Base-by-base conservation (phyloP, 2,888 invertebrate genomes). In the Temnothorax rugatulus region DNA sequence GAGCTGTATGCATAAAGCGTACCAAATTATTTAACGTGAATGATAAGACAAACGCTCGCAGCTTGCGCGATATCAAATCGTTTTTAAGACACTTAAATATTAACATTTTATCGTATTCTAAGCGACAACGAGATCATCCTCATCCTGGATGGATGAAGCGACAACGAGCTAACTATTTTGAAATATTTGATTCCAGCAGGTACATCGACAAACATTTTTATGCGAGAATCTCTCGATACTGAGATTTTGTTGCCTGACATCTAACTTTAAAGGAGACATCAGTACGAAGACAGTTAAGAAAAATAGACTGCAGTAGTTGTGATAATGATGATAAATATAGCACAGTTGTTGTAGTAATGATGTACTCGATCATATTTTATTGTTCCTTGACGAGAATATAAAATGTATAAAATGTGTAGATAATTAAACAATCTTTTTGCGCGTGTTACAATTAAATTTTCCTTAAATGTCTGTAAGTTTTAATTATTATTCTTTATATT, bases 151-250 rank as follows among this genome's bases (percentile, higher is more conserved):
- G n/a, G n/a, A n/a, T n/a, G n/a, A 41, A 8, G 9, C 13, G 4
- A 13, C 25, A 25, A 59, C 11, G 15, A 57, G 3, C 11, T 34
- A 11, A 50, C 21, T 66, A 41, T 52, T 7, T 52, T 76, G n/a
- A 68, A 38, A 52, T 25, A 25, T 68, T 52, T 52, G 29, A 4
- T 76, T 68, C 11, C 25, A 18, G 5, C 9, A 52, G 25, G 41
- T 52, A 64, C 11, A 5, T 13, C 52, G 7, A 21, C 68, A 2
- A 18, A 29, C 29, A 29, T 52, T 8, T 61, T 29, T 29, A 4
- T 29, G 7, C 87, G 50, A 63, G 68, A 50, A 34, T 15, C 66
- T 18, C n/a, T 63, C 5, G 69, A 38, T 57, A 76, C 84, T 7
- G 41, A 29, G 29, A 29, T 50, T 15, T 61, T 84, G 4, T 38